These are phyloP conservation scores for Leptopilina myrica DNA, from an alignment of 2,888 invertebrate species.

Conservation along the genomic window DNA sequence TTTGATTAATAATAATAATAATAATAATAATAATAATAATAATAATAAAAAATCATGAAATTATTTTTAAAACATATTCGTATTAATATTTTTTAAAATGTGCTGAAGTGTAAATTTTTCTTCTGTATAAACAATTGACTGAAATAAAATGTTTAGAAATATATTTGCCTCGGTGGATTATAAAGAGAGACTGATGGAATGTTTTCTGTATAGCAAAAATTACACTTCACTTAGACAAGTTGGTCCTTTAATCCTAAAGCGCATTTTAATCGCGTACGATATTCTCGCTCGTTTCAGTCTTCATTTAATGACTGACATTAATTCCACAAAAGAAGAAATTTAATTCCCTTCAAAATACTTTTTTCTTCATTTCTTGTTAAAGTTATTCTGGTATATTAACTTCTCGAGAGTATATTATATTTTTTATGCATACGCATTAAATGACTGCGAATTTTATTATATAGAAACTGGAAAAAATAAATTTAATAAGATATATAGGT, in stretches of 20 bases:
- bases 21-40: too few species aligned
- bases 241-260: slow-evolving; percentile 22
- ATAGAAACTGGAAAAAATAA: too few species aligned
- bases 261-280: neutral
- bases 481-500: too few species aligned
- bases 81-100: slow-evolving; percentile 7
- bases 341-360: slow-evolving; percentile 37
- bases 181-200: neutral
- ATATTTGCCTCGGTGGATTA: neutral
- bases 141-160: slow-evolving; percentile 25
- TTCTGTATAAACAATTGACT: neutral
- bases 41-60: too few species aligned
- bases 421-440: neutral
- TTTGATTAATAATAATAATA: too few species aligned
- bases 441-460: too few species aligned
- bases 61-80: too few species aligned
- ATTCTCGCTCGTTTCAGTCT: slow-evolving; percentile 6
- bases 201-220: neutral
- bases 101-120: neutral
- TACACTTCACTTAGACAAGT: slow-evolving; percentile 13
- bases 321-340: slow-evolving; percentile 40
- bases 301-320: slow-evolving; percentile 35
- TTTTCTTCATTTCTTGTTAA: slow-evolving; percentile 12
- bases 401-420: neutral
- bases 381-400: neutral